phyloP scores from a whole-genome alignment of 2,888 invertebrate genomes.

The Macrosiphum euphorbiae region DNA sequence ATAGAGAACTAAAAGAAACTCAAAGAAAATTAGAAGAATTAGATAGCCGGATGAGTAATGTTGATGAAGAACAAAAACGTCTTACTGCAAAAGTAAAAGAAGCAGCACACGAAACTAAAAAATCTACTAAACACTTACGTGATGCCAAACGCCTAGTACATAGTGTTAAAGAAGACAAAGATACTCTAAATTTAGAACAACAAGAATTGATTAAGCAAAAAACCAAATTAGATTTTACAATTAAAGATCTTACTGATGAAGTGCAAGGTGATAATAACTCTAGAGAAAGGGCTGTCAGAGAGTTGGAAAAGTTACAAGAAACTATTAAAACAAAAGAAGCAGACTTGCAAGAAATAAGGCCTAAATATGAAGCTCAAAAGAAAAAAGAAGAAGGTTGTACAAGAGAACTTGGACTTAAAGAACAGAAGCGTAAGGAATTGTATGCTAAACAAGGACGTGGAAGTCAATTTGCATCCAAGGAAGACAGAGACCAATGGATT shows the following conservation, averaged over 20 bases:
- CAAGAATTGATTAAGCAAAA: constrained; percentile 93
- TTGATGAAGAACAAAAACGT: constrained; percentile 87
- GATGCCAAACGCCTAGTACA: constrained; percentile 91
- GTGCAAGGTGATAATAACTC: constrained; percentile 96
- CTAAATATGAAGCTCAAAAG: constrained; percentile 94
- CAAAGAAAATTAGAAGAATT: constrained; percentile 91
- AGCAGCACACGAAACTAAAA: constrained; percentile 80
- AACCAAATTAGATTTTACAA: constrained; percentile 93
- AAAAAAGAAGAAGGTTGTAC: constrained; percentile 94
- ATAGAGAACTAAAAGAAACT: constrained; percentile 94
- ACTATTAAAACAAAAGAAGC: constrained; percentile 92
- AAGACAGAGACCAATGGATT: constrained; percentile 97
- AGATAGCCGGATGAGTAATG: constrained; percentile 82
- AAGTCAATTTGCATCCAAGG: constrained; percentile 93
- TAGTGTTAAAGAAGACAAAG: constrained; percentile 90
- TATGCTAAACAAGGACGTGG: constrained; percentile 99
- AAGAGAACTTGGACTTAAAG: constrained; percentile 89
- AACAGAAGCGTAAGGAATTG: constrained; percentile 94
- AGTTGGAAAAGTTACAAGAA: constrained; percentile 86
- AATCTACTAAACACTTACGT: constrained; percentile 80
- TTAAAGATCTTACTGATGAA: constrained; percentile 95
- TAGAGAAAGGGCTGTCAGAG: constrained; percentile 86
- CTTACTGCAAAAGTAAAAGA: constrained; percentile 81
- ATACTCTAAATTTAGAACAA: constrained; percentile 88
- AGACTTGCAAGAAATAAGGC: constrained; percentile 90